Base-by-base conservation (phyloP, 1,140 invertebrate genomes). In the Drosophila nasuta region DNA sequence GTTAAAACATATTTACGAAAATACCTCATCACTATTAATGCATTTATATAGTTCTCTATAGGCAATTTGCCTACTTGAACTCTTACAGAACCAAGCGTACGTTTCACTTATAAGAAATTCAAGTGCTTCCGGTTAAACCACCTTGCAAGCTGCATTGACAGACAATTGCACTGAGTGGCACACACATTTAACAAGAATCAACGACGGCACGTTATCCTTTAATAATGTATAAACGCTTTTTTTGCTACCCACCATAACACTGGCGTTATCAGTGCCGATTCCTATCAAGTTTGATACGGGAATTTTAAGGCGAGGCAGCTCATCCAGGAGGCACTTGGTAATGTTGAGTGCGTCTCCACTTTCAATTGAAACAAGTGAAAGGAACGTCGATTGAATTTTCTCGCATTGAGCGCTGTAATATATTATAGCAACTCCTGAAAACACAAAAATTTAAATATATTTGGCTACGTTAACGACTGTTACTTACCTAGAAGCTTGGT, bases 151-250 rank as follows among this genome's bases (percentile, higher is more conserved):
- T 45, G 20, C 33, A 51, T 59, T 52, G 7, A 68, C 45, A 8
- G 65, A 49, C 66, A 69, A 52, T 60, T 69, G 56, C 13, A 60
- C 66, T 15, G 48, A 69, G 8, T 35, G 35, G 35, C 57, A 69
- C 30, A 60, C 66, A 51, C 57, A 69, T 62, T 70, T 70, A 2
- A 68, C 56, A 25, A 25, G 20, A 25, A 25, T 25, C 20, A 25
- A 25, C 20, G 20, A 25, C 10, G 59, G 64, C 11, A 54, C 28
- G 2, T 17, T 28, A 41, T 66, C 46, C 41, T 66, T 67, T 5
- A 67, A 25, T 5, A 46, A 5, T 1, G 52, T 49, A 54, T 67
- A 67, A 17, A 67, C 64, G n/a, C 64, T 2, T 67, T 67, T 3
- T 57, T 67, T 20, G 0, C 4, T 38, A 10, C 63, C 63, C 41